These are phyloP conservation scores for Solea solea DNA, from an alignment of 2,113 vertebrate genomes.

Conservation along the genomic window DNA sequence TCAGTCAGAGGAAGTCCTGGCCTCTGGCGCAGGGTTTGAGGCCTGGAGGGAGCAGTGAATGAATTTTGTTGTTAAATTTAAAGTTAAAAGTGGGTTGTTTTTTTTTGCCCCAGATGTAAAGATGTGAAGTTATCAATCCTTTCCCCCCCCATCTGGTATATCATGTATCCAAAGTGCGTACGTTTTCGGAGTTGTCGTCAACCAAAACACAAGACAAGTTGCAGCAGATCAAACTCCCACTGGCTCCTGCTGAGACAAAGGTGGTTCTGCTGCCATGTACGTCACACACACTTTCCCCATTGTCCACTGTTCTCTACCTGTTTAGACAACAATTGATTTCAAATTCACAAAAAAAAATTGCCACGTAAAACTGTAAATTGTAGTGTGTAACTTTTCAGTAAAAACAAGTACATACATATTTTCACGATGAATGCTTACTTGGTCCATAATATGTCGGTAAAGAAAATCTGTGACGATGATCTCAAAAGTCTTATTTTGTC, in stretches of 20 bases:
- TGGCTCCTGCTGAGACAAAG: conserved; percentile 27
- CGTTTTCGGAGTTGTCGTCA: conserved; percentile 49
- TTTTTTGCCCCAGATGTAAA: conserved; percentile 13
- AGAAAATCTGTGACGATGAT: too few species aligned
- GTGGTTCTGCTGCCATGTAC: conserved; percentile 29
- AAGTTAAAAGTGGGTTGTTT: background rate
- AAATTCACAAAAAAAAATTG: conserved; percentile 17
- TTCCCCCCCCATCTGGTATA: background rate
- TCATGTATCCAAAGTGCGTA: conserved; percentile 26
- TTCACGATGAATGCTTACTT: too few species aligned
- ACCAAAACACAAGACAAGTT: conserved; percentile 59
- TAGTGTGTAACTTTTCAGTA: too few species aligned
- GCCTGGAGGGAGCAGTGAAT: background rate
- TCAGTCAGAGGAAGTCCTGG: conserved; percentile 19
- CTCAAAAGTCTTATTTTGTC: too few species aligned
- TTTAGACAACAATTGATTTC: conserved; percentile 34
- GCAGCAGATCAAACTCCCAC: conserved; percentile 58
- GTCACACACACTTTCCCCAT: conserved; percentile 39
- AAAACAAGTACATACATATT: too few species aligned
- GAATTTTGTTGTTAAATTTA: background rate
- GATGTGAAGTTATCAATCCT: background rate
- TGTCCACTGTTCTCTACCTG: conserved; percentile 24
- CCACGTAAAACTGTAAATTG: background rate
- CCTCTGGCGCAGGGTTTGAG: background rate
- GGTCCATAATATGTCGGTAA: too few species aligned